phyloP scores from a whole-genome alignment of 2,113 vertebrate species.

The Coturnix japonica region DNA sequence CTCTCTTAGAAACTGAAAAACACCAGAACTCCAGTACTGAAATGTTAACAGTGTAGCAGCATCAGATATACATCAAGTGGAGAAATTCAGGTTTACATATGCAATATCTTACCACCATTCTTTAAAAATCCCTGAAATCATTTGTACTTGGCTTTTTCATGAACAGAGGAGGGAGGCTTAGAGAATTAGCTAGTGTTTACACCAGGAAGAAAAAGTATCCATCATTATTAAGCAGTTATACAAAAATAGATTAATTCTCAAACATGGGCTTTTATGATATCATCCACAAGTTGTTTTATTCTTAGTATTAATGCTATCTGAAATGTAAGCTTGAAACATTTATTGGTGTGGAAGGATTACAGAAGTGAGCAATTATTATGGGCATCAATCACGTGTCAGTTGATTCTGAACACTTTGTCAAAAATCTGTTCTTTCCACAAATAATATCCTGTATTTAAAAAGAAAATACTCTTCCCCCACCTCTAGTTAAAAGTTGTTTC shows the following conservation, averaged over 20 bases:
- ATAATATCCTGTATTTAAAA: slow-evolving; percentile 40
- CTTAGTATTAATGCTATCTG: not conserved
- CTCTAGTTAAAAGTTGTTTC: slow-evolving; percentile 2
- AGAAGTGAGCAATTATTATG: slow-evolving; percentile 34
- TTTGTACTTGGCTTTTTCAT: slow-evolving; percentile 25
- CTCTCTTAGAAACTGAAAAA: not conserved
- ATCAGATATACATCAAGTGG: slow-evolving; percentile 7
- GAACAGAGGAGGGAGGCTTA: not conserved
- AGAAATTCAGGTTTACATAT: slow-evolving; percentile 2
- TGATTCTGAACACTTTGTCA: slow-evolving; percentile 23
- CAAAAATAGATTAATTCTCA: slow-evolving; percentile 33
- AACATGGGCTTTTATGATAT: not conserved
- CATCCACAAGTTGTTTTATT: slow-evolving; percentile 54
- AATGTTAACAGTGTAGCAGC: not conserved
- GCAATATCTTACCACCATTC: not conserved
- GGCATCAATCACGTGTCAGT: slow-evolving; percentile 8
- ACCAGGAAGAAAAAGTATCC: slow-evolving; percentile 2
- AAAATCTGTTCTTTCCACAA: slow-evolving; percentile 28
- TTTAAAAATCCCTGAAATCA: slow-evolving; percentile 34
- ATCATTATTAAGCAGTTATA: slow-evolving; percentile 38
- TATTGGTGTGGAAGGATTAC: slow-evolving; percentile 27
- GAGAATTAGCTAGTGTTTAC: slow-evolving; percentile 27
- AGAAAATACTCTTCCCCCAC: not conserved
- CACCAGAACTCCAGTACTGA: not conserved
- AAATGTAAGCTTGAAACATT: slow-evolving; percentile 17